Percentiles rank a stretch among this genome's conserved stretches.
These are phyloP conservation scores for Recurvirostra avosetta DNA, from an alignment of 2,113 vertebrate species.

Conservation along the genomic window DNA sequence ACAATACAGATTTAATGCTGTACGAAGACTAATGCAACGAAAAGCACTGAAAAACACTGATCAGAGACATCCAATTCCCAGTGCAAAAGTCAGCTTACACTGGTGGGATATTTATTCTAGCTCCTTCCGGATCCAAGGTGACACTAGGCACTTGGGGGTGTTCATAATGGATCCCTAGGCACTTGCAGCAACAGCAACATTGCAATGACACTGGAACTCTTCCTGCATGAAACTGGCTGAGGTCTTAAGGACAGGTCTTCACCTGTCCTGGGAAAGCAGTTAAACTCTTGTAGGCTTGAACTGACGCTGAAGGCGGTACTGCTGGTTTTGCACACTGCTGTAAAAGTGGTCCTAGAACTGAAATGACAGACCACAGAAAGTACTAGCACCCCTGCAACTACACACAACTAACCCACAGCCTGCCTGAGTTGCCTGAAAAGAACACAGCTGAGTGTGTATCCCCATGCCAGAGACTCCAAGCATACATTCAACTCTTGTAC, in stretches of 20 bases:
- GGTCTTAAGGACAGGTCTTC: neutral
- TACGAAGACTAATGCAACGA: neutral
- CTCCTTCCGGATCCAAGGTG: neutral
- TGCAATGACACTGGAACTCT: neutral
- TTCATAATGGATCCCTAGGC: neutral
- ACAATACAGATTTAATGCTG: neutral
- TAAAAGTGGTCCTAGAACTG: neutral
- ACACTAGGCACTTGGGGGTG: neutral
- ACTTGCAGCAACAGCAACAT: neutral
- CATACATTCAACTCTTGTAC: neutral
- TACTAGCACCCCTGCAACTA: neutral
- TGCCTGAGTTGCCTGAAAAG: neutral
- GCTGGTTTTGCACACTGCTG: neutral
- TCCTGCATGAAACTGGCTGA: neutral
- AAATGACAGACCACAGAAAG: neutral
- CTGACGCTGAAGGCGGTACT: neutral
- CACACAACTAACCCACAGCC: neutral
- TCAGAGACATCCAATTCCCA: neutral
- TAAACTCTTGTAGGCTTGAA: neutral
- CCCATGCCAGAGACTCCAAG: neutral
- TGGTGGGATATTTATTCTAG: neutral
- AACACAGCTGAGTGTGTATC: neutral
- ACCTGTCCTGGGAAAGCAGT: neutral
- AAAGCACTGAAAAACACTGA: neutral
- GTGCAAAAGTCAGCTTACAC: neutral